phyloP scores from a whole-genome alignment of 2,113 vertebrate genomes.

The Halichoeres trimaculatus region DNA sequence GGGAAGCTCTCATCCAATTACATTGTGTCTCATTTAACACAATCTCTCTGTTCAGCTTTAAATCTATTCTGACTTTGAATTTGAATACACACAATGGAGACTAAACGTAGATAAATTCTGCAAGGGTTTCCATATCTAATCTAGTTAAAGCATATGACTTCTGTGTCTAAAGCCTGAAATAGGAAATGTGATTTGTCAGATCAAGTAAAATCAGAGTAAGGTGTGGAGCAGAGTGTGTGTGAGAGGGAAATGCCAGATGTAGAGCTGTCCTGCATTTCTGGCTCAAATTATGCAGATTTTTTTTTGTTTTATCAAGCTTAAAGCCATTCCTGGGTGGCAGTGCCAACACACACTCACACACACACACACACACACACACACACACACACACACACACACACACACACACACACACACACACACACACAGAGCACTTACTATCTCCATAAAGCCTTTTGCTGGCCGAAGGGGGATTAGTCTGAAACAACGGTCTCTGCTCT shows the following conservation, averaged over 20 bases:
- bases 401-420: conserved; percentile 16
- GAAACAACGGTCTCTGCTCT: conserved; percentile 32
- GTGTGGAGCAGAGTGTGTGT: neutral
- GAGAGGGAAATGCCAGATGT: conserved; percentile 5
- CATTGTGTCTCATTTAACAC: conserved; percentile 32
- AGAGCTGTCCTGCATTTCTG: conserved; percentile 22
- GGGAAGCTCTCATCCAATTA: neutral
- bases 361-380: conserved; percentile 6
- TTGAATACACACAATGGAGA: conserved; percentile 14
- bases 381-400: conserved; percentile 14
- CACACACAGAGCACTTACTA: conserved; percentile 1
- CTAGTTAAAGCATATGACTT: conserved; percentile 8
- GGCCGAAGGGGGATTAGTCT: conserved; percentile 32
- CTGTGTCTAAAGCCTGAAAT: conserved; percentile 6
- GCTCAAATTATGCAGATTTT: conserved; percentile 27
- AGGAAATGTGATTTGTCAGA: conserved; percentile 5
- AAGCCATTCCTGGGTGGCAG: conserved; percentile 24
- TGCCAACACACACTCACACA: conserved; percentile 26
- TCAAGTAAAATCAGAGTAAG: conserved; percentile 6
- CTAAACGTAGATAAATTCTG: conserved; percentile 5
- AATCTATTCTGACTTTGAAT: conserved; percentile 14
- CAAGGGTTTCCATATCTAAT: neutral
- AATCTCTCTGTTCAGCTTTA: neutral
- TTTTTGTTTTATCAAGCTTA: conserved; percentile 36
- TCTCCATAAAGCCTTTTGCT: conserved; percentile 29